These are phyloP conservation scores for Linnaemya tessellans DNA, from an alignment of 2,888 invertebrate genomes.

Conservation along the genomic window DNA sequence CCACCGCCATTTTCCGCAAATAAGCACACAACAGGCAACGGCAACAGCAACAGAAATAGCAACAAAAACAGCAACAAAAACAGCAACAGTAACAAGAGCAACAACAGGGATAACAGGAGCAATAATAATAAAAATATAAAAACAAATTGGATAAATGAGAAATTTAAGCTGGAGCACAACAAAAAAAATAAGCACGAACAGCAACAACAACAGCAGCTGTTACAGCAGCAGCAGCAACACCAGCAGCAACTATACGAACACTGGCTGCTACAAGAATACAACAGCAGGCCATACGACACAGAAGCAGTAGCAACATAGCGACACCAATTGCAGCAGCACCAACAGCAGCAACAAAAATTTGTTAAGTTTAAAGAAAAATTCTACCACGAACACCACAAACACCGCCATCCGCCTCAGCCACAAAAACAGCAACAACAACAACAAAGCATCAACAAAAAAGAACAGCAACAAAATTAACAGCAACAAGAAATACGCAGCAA, in stretches of 20 bases:
- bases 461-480: conserved; percentile 72
- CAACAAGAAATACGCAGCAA: conserved; percentile 47
- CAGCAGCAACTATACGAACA: conserved; percentile 57
- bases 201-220: conserved; percentile 22
- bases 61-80: conserved; percentile 68
- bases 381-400: conserved; percentile 26
- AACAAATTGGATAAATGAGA: conserved; percentile 51
- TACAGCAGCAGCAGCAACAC: conserved; percentile 46
- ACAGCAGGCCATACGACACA: conserved; percentile 40
- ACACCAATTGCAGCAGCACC: conserved; percentile 22
- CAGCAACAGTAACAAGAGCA: conserved; percentile 68
- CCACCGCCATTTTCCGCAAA: conserved; percentile 72
- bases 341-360: conserved; percentile 36
- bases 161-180: conserved; percentile 45
- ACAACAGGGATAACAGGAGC: conserved; percentile 62
- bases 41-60: conserved; percentile 60
- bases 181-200: conserved; percentile 44
- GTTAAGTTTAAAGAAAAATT: conserved; percentile 47
- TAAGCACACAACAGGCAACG: conserved; percentile 37
- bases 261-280: conserved; percentile 57
- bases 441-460: conserved; percentile 71
- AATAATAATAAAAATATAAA: conserved; percentile 55
- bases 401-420: conserved; percentile 61
- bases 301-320: conserved; percentile 54
- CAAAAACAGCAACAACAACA: conserved; percentile 70